These are phyloP conservation scores for Parapsyche elsis DNA, from an alignment of 1,140 invertebrate species.

Conservation along the genomic window DNA sequence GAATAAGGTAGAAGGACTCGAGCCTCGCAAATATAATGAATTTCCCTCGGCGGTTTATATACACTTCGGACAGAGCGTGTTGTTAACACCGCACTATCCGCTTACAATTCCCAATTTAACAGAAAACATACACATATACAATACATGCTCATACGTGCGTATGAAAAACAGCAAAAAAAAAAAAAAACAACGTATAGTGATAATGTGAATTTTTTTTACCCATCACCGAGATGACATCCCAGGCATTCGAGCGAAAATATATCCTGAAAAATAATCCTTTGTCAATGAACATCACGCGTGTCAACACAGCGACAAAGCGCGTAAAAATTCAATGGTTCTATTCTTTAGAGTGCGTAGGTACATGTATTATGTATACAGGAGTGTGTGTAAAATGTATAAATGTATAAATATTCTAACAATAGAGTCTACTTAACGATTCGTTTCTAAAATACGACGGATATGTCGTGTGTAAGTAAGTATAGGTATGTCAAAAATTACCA, in stretches of 20 bases:
- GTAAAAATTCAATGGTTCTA: neutral
- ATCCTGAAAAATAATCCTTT: constrained; percentile 32
- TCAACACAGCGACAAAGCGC: constrained; percentile 21
- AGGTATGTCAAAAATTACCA: too few relatives aligned
- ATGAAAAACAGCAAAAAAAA: too few relatives aligned
- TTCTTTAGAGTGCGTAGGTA: neutral
- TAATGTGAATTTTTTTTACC: constrained; percentile 25
- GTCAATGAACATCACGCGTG: constrained; percentile 28
- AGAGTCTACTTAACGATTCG: too few relatives aligned
- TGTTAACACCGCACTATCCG: constrained; percentile 26
- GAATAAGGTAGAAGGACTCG: constrained; percentile 22
- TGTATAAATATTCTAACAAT: too few relatives aligned
- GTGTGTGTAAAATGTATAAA: neutral
- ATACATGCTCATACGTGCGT: too few relatives aligned
- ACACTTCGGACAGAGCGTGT: constrained; percentile 10
- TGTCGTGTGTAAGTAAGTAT: too few relatives aligned
- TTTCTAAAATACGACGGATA: too few relatives aligned
- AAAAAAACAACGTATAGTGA: neutral
- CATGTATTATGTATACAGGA: neutral
- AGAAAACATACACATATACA: neutral
- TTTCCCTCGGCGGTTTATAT: constrained; percentile 28
- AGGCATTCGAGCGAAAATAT: constrained; percentile 18
- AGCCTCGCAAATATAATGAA: constrained; percentile 28
- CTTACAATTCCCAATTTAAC: constrained; percentile 9
- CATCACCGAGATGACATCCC: constrained; percentile 22